Evolutionary conservation across 2,888 invertebrate species (phyloP), one percentile per base, ranked within the genome.

Genomic region (Phragmatobia fuliginosa): DNA sequence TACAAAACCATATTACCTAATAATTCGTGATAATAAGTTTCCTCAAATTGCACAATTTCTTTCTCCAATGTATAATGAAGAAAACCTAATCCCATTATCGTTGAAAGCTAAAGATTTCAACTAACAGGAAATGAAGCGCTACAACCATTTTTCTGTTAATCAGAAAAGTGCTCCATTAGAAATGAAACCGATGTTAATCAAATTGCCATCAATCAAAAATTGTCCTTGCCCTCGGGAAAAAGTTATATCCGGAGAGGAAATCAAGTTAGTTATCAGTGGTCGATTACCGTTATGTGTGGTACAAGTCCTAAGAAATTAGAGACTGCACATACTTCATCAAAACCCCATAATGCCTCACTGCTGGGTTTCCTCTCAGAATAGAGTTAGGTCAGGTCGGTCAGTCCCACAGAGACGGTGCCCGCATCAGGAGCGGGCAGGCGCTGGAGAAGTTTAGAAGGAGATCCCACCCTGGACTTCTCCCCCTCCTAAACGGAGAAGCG

Each of bases 241-340:
- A 85, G 86, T 86, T 84, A 89, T 89, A 88, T 88, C 90, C 90
- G 85, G 71, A 58, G 73, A 75, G 90, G 88, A 89, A 86, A 90
- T 89, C 83, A 86, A 85, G 79, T 85, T 80, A 85, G 77, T 72
- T 80, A 82, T 82, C 79, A 69, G 72, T 71, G 67, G 62, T 73
- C 82, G 80, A 82, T 82, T 80, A 77, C 69, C 56, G 62, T 58
- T 66, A 66, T 38, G 59, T 38, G 10, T 3, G 70, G 71, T 28
- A 25, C 38, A 64, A 69, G 33, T 64, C n/a, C 41, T 28, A 65
- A 72, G 78, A 59, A 56, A 14, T 31, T 33, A 28, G 41, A 56
- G 67, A 59, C 31, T 59, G 32, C 28, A 7, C 31, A 16, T 58
- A 10, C n/a, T n/a, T n/a, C n/a, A n/a, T n/a, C n/a, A n/a, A n/a